These are phyloP conservation scores for Phalacrocorax pelagicus DNA, from an alignment of 2,113 vertebrate genomes.

Conservation along the genomic window DNA sequence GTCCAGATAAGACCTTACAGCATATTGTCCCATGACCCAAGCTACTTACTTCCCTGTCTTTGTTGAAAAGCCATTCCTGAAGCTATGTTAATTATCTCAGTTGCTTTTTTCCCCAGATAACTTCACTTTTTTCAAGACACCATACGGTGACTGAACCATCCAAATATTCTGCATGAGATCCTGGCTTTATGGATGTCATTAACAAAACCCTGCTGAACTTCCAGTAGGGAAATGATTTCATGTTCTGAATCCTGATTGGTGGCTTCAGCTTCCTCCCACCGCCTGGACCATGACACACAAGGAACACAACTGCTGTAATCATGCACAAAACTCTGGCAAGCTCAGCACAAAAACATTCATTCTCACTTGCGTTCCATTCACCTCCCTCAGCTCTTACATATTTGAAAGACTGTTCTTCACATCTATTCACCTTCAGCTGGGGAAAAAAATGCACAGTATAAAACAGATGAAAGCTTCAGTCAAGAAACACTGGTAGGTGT, in stretches of 20 bases:
- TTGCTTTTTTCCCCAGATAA: neutral
- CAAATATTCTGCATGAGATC: neutral
- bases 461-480: neutral
- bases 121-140: neutral
- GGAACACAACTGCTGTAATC: neutral
- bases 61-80: neutral
- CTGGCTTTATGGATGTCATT: neutral
- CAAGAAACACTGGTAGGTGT: neutral
- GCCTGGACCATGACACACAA: neutral
- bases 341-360: neutral
- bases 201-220: neutral
- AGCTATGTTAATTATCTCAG: neutral
- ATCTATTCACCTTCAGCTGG: neutral
- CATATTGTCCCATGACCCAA: neutral
- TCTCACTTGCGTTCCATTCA: neutral
- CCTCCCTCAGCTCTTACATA: neutral
- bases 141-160: neutral
- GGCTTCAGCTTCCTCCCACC: neutral
- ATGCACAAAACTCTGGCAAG: neutral
- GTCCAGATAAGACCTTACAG: neutral
- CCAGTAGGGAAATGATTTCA: neutral
- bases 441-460: neutral
- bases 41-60: neutral
- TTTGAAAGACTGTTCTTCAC: neutral
- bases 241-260: neutral